Percentiles rank a stretch among this genome's conserved stretches.
Conservation (phyloP, 2,888 invertebrate species). For the Cephus spinipes region DNA sequence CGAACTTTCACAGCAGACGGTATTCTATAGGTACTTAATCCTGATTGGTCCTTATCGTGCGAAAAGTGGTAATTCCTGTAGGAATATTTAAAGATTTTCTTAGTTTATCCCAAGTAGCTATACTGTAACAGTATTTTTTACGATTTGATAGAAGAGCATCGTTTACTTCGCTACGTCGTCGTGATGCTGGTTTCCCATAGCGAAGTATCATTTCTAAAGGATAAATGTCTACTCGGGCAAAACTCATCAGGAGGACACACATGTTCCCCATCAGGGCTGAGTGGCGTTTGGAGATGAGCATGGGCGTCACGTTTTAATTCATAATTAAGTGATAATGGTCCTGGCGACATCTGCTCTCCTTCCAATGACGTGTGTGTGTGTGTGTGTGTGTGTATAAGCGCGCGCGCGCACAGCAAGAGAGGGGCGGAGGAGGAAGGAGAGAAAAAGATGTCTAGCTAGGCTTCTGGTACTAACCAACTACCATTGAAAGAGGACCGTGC, state of each 20-base stretch:
- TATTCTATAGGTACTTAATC: too few species aligned
- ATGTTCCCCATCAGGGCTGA: conserved; percentile 33
- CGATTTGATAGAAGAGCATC: too few species aligned
- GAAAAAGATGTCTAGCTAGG: background rate
- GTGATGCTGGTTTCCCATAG: background rate
- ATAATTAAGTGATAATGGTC: conserved; percentile 25
- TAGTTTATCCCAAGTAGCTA: too few species aligned
- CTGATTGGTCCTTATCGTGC: too few species aligned
- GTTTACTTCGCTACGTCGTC: too few species aligned
- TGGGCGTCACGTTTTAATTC: conserved; percentile 22
- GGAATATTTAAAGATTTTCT: too few species aligned
- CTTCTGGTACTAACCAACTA: background rate
- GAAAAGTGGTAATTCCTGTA: too few species aligned
- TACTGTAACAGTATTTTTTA: too few species aligned
- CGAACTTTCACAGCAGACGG: too few species aligned
- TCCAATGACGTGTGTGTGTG: background rate
- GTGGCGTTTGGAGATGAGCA: conserved; percentile 22
- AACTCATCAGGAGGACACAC: conserved; percentile 34
- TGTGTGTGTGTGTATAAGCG: too few species aligned
- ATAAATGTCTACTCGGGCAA: conserved; percentile 13
- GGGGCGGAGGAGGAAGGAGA: background rate
- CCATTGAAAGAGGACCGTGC: conserved; percentile 14
- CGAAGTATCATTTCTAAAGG: conserved; percentile 9
- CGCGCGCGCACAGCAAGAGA: background rate
- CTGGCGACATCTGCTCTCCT: conserved; percentile 21